A percentile compares a stretch with the other conserved stretches of the same genome.
Evolutionary conservation across 2,797 vertebrate genomes (phyloP).

Genomic region (Loriculus beryllinus): DNA sequence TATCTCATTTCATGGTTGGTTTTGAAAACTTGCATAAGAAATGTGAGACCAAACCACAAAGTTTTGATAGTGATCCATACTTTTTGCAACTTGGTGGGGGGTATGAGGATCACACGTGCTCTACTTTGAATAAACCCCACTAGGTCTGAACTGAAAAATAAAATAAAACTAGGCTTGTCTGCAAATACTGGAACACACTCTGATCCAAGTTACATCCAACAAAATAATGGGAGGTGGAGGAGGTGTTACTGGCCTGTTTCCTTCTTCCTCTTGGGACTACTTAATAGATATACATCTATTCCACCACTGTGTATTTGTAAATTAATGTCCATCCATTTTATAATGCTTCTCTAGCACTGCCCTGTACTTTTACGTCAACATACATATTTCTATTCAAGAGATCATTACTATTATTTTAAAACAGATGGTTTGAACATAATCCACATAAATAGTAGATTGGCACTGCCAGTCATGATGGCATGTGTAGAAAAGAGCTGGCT

Average conservation of each 20-base stretch:
- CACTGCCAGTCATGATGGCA: constrained; percentile 69
- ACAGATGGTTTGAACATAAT: constrained; percentile 73
- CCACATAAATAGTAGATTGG: constrained; percentile 73
- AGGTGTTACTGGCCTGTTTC: background rate
- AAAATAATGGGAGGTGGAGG: background rate
- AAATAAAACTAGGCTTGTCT: constrained; percentile 1
- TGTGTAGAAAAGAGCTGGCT: constrained; percentile 69
- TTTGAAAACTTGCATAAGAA: constrained; percentile 38
- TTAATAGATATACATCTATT: background rate
- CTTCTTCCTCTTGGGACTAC: background rate
- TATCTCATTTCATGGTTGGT: constrained; percentile 13
- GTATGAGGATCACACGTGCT: background rate
- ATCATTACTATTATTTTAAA: constrained; percentile 72
- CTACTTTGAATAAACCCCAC: background rate
- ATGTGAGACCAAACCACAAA: constrained; percentile 32
- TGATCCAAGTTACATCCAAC: background rate
- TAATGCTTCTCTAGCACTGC: background rate
- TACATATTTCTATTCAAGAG: constrained; percentile 62
- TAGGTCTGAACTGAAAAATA: constrained; percentile 13
- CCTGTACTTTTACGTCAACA: constrained; percentile 33
- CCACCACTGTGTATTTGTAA: background rate
- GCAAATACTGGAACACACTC: background rate
- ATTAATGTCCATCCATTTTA: constrained; percentile 25
- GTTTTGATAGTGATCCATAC: constrained; percentile 10
- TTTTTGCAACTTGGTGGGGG: background rate